Conservation (phyloP, 1,140 invertebrate genomes). For the Araneus ventricosus region DNA sequence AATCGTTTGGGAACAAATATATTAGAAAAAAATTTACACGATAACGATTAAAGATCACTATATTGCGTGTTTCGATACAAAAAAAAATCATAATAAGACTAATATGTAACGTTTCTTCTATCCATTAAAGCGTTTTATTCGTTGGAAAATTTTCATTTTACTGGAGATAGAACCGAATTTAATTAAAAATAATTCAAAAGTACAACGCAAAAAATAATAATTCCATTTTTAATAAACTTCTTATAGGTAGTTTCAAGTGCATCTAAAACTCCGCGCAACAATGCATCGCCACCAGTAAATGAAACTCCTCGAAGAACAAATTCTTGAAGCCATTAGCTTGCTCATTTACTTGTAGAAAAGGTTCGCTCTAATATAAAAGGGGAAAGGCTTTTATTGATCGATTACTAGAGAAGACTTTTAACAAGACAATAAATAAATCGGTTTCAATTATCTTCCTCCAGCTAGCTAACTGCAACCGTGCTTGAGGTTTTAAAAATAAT, state of each 20-base stretch:
- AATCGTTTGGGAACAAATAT: too few relatives aligned
- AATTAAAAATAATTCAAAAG: too few relatives aligned
- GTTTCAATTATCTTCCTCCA: slow-evolving; percentile 59
- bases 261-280: not conserved
- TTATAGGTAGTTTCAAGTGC: not conserved
- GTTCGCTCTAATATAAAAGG: slow-evolving; percentile 26
- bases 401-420: slow-evolving; percentile 39
- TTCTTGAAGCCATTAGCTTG: slow-evolving; percentile 52
- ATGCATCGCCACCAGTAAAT: not conserved
- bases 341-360: slow-evolving; percentile 35
- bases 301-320: not conserved
- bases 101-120: too few relatives aligned
- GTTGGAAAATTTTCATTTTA: too few relatives aligned
- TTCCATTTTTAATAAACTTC: not conserved
- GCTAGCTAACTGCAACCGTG: slow-evolving; percentile 36
- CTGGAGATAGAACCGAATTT: too few relatives aligned
- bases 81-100: too few relatives aligned
- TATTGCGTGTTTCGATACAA: too few relatives aligned
- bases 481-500: slow-evolving; percentile 50
- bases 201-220: too few relatives aligned
- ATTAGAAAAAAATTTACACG: too few relatives aligned
- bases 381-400: slow-evolving; percentile 59
- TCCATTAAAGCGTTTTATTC: too few relatives aligned
- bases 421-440: slow-evolving; percentile 73
- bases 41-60: too few relatives aligned